Conservation (phyloP, 2,113 vertebrate genomes). For the Ageneiosus marmoratus region DNA sequence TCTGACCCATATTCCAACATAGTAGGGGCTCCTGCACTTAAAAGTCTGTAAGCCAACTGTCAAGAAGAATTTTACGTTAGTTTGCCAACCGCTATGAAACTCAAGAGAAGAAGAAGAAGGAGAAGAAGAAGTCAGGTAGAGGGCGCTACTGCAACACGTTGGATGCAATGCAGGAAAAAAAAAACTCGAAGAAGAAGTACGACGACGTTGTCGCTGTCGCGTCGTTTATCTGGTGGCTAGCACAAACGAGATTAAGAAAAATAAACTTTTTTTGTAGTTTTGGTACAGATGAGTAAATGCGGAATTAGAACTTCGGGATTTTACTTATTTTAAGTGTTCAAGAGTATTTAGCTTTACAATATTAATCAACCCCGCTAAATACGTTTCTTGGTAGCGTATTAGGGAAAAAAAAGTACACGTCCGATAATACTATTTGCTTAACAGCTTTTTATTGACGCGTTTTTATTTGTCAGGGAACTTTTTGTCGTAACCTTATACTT, state of each 20-base stretch:
- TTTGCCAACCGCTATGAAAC: too few species aligned
- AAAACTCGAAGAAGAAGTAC: too few species aligned
- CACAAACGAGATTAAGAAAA: background rate
- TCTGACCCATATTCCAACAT: too few species aligned
- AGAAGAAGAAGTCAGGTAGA: too few species aligned
- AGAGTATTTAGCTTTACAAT: background rate
- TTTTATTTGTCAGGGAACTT: background rate
- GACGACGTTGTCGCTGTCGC: too few species aligned
- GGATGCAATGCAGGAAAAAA: too few species aligned
- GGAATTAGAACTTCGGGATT: background rate
- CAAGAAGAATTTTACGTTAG: too few species aligned
- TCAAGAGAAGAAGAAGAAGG: too few species aligned
- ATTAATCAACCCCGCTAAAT: background rate
- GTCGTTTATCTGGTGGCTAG: background rate
- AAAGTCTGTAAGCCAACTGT: too few species aligned
- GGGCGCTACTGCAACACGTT: too few species aligned
- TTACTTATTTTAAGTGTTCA: background rate
- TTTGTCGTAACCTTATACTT: background rate
- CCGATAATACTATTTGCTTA: background rate
- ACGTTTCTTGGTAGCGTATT: background rate
- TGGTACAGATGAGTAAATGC: background rate
- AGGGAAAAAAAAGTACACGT: background rate
- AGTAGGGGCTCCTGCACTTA: too few species aligned
- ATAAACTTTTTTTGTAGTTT: background rate
- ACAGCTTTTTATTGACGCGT: background rate